Evolutionary conservation across 2,797 vertebrate genomes (phyloP).

Genomic region (Sebastes paucispinis): DNA sequence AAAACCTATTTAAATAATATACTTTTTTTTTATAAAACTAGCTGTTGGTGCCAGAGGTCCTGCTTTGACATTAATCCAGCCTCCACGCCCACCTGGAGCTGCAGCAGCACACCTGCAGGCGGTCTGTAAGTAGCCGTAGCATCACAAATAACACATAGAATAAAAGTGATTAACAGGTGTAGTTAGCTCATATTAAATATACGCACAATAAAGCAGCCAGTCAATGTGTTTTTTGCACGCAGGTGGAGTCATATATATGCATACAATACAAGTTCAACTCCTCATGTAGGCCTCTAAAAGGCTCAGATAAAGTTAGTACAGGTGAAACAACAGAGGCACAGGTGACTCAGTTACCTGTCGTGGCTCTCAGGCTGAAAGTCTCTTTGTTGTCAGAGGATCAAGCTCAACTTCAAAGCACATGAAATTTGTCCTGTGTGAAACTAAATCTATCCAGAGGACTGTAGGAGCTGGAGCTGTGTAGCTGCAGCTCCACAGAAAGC

Average conservation of each 20-base stretch:
- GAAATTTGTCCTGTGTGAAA: constrained; percentile 62
- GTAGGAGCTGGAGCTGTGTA: not conserved
- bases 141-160: not conserved
- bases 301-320: not conserved
- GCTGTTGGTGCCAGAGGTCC: too few species aligned
- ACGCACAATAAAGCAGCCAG: not conserved
- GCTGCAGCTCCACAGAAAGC: not conserved
- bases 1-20: not conserved
- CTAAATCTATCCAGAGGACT: constrained; percentile 13
- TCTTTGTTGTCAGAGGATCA: constrained; percentile 67
- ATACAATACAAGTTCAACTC: not conserved
- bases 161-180: not conserved
- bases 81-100: constrained; percentile 6
- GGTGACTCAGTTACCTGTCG: constrained; percentile 49
- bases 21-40: not conserved
- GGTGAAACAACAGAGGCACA: not conserved
- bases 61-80: not conserved
- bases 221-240: not conserved
- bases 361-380: constrained; percentile 33
- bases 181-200: not conserved
- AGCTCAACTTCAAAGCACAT: constrained; percentile 70
- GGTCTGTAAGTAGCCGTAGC: constrained; percentile 14
- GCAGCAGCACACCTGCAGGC: constrained; percentile 28
- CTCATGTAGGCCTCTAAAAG: not conserved
- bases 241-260: too few species aligned